Base-by-base conservation (phyloP, 2,797 vertebrate genomes). In the Syngnathus rostellatus region DNA sequence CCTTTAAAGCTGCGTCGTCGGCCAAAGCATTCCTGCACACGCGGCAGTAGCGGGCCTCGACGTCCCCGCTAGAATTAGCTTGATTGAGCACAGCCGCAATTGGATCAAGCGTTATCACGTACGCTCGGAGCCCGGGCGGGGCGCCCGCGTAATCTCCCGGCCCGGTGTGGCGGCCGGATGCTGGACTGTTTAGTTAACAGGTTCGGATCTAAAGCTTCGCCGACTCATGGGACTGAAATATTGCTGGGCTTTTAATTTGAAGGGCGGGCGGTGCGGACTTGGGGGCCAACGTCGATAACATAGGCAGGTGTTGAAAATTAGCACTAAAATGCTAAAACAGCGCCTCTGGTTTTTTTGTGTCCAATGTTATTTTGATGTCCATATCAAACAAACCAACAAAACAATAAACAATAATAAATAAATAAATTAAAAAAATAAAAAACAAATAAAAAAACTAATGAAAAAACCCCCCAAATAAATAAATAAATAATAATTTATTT, bases 1-100 rank as follows among this genome's bases (percentile, higher is more conserved):
- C 89, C 89, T 90, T 90, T 89, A 88, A 89, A 89, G 83, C 86
- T 88, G 89, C 87, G 87, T 88, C 84, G 86, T 85, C 77, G 85
- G 85, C 85, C 81, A 81, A 68, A 86, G 78, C 81, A 68, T 85
- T 86, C 84, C 72, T 86, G 87, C 84, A 77, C 79, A 86, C 86
- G 67, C 76, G 78, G 85, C 87, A 86, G 83, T 78, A 74, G 72
- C 46, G 75, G 40, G 77, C 63, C 66, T 43, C 75, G 14, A 45
- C 64, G 74, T 84, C 78, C 87, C 84, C 81, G 72, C 80, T 73
- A 87, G 87, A 89, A 87, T 86, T 83, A 86, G 83, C 77, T 85
- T 87, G 89, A 90, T 88, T 86, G 86, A 90, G 83, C 82, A 80
- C 72, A 76, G 79, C 75, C 81, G 82, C 84, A 89, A 89, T 85